Conservation (phyloP, 2,113 vertebrate species). For the Cebus imitator region DNA sequence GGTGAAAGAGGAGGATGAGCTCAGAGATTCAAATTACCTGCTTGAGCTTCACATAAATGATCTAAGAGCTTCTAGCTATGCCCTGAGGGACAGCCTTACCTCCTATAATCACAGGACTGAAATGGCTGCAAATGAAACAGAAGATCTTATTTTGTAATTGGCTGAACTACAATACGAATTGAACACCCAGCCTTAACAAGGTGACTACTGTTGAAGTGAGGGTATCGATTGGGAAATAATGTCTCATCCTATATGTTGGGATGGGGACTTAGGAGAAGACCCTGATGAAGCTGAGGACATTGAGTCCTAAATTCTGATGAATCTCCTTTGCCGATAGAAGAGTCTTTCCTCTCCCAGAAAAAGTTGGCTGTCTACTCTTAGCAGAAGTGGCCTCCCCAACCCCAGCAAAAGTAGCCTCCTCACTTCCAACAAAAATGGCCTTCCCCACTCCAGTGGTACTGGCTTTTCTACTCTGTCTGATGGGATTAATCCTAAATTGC, state of each 20-base stretch:
- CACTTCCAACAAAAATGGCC: not conserved
- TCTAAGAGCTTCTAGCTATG: not conserved
- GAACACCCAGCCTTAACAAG: not conserved
- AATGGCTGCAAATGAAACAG: not conserved
- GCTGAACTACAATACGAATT: not conserved
- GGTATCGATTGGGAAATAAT: not conserved
- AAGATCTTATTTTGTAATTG: not conserved
- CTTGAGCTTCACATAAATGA: not conserved
- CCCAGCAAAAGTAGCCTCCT: too few species aligned
- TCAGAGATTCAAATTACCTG: not conserved
- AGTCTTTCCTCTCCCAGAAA: not conserved
- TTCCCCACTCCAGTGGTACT: not conserved
- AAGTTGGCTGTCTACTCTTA: too few species aligned
- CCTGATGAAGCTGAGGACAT: not conserved
- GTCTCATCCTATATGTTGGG: not conserved
- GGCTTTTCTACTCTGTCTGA: not conserved
- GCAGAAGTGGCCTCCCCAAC: too few species aligned
- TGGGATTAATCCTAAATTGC: not conserved
- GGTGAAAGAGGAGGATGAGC: not conserved
- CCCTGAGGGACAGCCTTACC: not conserved
- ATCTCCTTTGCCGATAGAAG: not conserved
- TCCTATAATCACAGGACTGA: not conserved
- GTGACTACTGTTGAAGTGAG: not conserved
- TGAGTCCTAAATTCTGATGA: not conserved
- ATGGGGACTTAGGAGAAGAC: not conserved